Evolutionary conservation across 2,113 vertebrate genomes (phyloP).

Genomic region (Eurystomus gularis): DNA sequence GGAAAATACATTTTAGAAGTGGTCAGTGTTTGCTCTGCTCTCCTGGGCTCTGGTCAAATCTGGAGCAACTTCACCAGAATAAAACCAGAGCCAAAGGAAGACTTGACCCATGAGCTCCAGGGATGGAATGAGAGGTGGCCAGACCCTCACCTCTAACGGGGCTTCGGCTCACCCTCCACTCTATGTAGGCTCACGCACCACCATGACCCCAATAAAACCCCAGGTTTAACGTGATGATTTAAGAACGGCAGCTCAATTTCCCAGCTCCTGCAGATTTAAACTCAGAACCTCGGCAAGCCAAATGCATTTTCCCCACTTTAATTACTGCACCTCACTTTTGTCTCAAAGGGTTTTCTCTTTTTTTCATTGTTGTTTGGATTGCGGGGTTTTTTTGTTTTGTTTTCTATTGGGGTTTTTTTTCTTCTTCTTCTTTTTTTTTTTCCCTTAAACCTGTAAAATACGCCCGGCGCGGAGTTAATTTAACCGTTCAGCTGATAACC

Average conservation of each 20-base stretch:
- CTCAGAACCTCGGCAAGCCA: not conserved
- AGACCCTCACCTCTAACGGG: not conserved
- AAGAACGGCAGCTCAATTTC: not conserved
- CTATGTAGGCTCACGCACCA: fast-evolving
- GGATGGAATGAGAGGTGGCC: fast-evolving
- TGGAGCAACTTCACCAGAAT: fast-evolving
- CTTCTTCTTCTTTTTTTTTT: not conserved
- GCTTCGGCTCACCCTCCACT: fast-evolving
- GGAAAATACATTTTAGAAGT: fast-evolving
- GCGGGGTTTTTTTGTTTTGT: not conserved
- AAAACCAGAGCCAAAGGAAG: not conserved
- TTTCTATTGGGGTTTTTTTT: no score
- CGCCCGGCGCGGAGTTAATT: not conserved
- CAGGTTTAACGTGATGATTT: not conserved
- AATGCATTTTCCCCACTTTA: not conserved
- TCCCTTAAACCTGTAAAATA: not conserved
- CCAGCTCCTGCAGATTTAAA: not conserved
- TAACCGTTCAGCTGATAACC: slow-evolving; percentile 33
- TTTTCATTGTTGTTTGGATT: no score
- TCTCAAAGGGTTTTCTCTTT: not conserved
- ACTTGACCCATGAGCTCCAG: fast-evolving
- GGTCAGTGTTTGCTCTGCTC: no score
- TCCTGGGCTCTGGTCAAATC: not conserved
- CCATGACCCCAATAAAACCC: not conserved
- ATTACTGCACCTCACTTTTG: not conserved